Percentiles rank a stretch among this genome's conserved stretches.
These are phyloP conservation scores for Acrocyrtus sp. DNA, from an alignment of 2,888 invertebrate genomes.

Conservation along the genomic window DNA sequence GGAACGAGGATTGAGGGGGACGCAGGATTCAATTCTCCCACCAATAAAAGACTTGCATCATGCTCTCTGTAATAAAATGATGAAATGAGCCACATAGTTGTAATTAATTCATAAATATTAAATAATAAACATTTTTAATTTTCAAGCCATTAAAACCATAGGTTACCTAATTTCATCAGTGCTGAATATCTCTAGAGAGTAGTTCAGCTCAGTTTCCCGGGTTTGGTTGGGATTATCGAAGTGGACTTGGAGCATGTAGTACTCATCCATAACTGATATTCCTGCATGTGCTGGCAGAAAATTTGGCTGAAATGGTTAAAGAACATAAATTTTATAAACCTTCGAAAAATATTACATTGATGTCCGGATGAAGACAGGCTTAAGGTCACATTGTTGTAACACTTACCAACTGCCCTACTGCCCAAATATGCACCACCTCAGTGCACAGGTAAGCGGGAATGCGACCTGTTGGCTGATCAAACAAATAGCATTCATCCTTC, in stretches of 20 bases:
- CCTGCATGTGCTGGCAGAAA: conserved; percentile 47
- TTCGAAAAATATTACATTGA: too few relatives aligned
- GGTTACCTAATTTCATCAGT: conserved; percentile 36
- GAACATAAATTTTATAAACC: too few relatives aligned
- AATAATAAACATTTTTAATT: too few relatives aligned
- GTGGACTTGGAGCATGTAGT: conserved; percentile 21
- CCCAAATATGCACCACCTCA: conserved; percentile 40
- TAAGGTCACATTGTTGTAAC: too few relatives aligned
- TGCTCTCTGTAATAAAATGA: too few relatives aligned
- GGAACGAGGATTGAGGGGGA: conserved; percentile 5
- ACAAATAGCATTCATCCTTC: conserved; percentile 35
- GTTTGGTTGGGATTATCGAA: conserved; percentile 5
- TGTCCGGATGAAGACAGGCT: too few relatives aligned
- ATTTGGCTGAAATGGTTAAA: conserved; percentile 13
- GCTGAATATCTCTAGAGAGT: conserved; percentile 28
- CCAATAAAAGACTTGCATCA: conserved; percentile 1
- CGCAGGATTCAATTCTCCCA: conserved; percentile 3
- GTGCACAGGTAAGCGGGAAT: conserved; percentile 26
- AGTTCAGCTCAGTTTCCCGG: neutral
- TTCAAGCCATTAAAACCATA: too few relatives aligned
- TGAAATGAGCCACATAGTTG: too few relatives aligned
- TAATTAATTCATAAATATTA: too few relatives aligned
- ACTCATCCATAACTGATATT: conserved; percentile 22
- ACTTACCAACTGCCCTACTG: conserved; percentile 22
- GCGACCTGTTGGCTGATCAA: neutral